Conservation (phyloP, 2,113 vertebrate species). For the Oncorhynchus mykiss region DNA sequence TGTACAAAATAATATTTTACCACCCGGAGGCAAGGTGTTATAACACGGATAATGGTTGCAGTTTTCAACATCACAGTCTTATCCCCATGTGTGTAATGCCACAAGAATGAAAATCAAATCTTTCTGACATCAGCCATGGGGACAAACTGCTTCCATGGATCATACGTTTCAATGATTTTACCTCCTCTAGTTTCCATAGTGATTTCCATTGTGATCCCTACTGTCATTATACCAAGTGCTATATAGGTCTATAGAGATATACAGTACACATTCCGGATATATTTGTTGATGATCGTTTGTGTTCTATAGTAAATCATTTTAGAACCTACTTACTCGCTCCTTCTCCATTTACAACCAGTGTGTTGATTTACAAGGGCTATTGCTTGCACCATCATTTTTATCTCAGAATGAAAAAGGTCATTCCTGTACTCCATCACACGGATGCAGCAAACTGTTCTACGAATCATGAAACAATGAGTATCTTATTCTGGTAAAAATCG, state of each 20-base stretch:
- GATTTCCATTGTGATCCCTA: conserved; percentile 17
- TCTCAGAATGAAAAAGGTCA: neutral
- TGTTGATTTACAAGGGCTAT: conserved; percentile 14
- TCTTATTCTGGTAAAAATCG: neutral
- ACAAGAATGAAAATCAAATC: conserved; percentile 42
- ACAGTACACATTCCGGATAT: neutral
- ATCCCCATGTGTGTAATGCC: neutral
- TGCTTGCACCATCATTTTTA: neutral
- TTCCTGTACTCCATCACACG: neutral
- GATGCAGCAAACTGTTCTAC: neutral
- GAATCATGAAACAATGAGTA: too few relatives aligned
- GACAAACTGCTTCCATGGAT: conserved; percentile 35
- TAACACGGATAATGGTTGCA: neutral
- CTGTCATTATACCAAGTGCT: conserved; percentile 24
- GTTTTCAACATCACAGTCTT: neutral
- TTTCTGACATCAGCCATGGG: neutral
- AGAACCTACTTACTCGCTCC: too few relatives aligned
- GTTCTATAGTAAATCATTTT: too few relatives aligned
- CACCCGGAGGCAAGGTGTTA: neutral
- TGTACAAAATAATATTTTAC: too few relatives aligned
- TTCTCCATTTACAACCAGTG: neutral
- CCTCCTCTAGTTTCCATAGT: conserved; percentile 43
- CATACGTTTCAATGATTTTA: conserved; percentile 25
- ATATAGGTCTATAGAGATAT: conserved; percentile 11
- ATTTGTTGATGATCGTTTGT: too few relatives aligned